Evolutionary conservation across 2,113 vertebrate genomes (phyloP).

Genomic region (Cephalopterus ornatus): DNA sequence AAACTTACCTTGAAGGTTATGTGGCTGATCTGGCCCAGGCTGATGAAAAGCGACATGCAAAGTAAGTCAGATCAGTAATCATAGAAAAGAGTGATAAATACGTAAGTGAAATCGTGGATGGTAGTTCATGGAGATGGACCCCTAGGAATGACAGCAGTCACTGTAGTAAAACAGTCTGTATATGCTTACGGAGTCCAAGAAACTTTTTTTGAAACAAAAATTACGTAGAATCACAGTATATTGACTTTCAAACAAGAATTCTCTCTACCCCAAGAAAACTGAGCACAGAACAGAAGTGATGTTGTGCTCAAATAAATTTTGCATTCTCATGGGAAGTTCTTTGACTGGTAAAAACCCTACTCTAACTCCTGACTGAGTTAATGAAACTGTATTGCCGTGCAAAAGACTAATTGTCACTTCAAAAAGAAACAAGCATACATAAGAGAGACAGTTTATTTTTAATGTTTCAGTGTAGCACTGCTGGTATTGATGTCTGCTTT

Average conservation of each 20-base stretch:
- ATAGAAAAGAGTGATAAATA: background rate
- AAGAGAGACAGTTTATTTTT: background rate
- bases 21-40: constrained; percentile 84
- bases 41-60: constrained; percentile 82
- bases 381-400: background rate
- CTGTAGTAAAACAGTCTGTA: background rate
- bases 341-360: background rate
- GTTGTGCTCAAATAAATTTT: background rate
- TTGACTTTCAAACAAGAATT: background rate
- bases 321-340: background rate
- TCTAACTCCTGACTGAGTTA: background rate
- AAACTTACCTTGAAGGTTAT: constrained; percentile 86
- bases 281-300: background rate
- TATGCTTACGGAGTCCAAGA: background rate
- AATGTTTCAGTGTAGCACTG: background rate
- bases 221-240: background rate
- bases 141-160: background rate
- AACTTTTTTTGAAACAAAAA: background rate
- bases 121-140: background rate
- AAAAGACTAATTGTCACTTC: background rate
- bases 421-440: background rate
- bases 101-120: background rate
- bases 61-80: constrained; percentile 64
- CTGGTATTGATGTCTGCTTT: background rate
- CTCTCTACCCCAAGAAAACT: background rate